These are phyloP conservation scores for Helicoverpa zea DNA, from an alignment of 1,140 invertebrate species.

Conservation along the genomic window DNA sequence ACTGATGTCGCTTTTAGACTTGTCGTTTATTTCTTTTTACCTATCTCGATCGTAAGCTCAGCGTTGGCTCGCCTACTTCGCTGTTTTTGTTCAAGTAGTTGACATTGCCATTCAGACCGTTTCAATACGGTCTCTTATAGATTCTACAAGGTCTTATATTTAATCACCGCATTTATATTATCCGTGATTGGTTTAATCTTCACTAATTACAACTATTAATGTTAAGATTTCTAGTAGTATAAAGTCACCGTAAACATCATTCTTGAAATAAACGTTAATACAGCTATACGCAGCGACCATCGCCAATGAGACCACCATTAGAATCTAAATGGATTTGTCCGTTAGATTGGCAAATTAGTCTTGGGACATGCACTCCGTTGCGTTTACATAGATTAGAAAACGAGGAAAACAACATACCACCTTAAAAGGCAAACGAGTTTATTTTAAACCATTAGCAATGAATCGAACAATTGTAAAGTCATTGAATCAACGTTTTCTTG, in stretches of 20 bases:
- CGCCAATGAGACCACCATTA: conserved; percentile 21
- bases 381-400: conserved; percentile 38
- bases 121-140: conserved; percentile 1
- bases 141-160: conserved; percentile 29
- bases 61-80: conserved; percentile 29
- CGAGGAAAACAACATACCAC: conserved; percentile 30
- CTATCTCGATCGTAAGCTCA: conserved; percentile 14
- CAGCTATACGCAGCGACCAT: not conserved
- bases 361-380: conserved; percentile 19
- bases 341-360: conserved; percentile 44
- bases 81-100: conserved; percentile 22
- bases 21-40: conserved; percentile 54
- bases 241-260: not conserved
- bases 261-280: not conserved
- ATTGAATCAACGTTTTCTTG: not conserved
- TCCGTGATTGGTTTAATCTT: not conserved
- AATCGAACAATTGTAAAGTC: conserved; percentile 23
- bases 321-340: conserved; percentile 43
- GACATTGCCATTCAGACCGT: conserved; percentile 18
- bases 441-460: conserved; percentile 13
- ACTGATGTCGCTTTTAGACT: conserved; percentile 66
- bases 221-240: not conserved
- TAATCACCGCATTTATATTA: not conserved
- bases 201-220: not conserved
- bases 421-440: conserved; percentile 28